Evolutionary conservation across 2,113 vertebrate species (phyloP).

Genomic region (Phoxinus phoxinus): DNA sequence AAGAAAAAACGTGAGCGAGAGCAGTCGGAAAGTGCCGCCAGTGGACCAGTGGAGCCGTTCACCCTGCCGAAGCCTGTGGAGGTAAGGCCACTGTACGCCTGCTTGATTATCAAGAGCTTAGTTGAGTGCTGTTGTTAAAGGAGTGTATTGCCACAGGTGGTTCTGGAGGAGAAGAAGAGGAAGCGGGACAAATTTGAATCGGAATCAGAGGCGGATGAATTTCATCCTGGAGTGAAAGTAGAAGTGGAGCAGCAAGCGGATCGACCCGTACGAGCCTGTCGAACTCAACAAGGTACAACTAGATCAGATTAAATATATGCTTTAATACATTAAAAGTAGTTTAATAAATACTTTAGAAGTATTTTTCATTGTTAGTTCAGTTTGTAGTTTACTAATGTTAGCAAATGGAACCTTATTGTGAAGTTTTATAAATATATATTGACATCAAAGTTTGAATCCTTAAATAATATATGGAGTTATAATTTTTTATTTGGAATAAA

Average conservation of each 20-base stretch:
- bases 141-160: slow-evolving; percentile 16
- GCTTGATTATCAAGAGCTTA: not conserved
- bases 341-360: not conserved
- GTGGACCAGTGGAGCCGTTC: slow-evolving; percentile 75
- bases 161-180: slow-evolving; percentile 88
- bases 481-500: not conserved
- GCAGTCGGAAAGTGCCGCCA: slow-evolving; percentile 82
- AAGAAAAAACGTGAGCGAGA: slow-evolving; percentile 95
- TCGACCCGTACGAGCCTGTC: slow-evolving; percentile 88
- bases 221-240: slow-evolving; percentile 85
- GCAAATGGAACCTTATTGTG: not conserved
- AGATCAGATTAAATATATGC: not conserved
- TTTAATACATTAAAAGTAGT: too few relatives aligned
- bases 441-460: not conserved
- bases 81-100: slow-evolving; percentile 54
- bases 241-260: slow-evolving; percentile 89
- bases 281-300: slow-evolving; percentile 87
- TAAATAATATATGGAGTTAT: not conserved
- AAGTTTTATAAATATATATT: not conserved
- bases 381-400: not conserved
- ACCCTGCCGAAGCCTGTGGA: slow-evolving; percentile 73
- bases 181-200: slow-evolving; percentile 89
- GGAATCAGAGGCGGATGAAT: slow-evolving; percentile 87
- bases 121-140: not conserved
- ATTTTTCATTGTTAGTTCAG: not conserved